Evolutionary conservation across 1,140 invertebrate species (phyloP).

Genomic region (Helicoverpa armigera): DNA sequence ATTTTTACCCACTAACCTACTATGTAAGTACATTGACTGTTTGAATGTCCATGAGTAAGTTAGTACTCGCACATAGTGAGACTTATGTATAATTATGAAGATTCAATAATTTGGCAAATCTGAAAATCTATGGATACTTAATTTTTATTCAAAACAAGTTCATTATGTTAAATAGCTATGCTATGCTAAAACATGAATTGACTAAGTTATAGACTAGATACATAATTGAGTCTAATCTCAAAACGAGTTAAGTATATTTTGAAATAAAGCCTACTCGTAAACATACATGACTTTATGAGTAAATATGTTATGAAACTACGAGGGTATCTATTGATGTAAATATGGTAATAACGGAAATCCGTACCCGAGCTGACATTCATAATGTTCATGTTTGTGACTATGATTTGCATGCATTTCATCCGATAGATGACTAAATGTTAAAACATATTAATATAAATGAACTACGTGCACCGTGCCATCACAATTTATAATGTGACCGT

Average conservation of each 20-base stretch:
- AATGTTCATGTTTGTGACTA: constrained; percentile 25
- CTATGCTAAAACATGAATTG: constrained; percentile 73
- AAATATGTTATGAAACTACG: constrained; percentile 38
- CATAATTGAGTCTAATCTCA: constrained; percentile 44
- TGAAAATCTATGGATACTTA: constrained; percentile 47
- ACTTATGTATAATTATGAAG: constrained; percentile 11
- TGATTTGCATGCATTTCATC: constrained; percentile 28
- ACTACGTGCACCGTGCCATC: constrained; percentile 80
- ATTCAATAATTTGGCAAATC: constrained; percentile 59
- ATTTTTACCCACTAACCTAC: constrained; percentile 43
- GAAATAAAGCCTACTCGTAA: constrained; percentile 31
- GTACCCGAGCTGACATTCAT: constrained; percentile 18
- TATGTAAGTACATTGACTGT: constrained; percentile 20
- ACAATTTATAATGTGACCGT: constrained; percentile 68
- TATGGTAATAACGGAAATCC: constrained; percentile 36
- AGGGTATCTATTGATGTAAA: constrained; percentile 20
- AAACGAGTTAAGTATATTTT: constrained; percentile 21
- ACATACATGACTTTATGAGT: constrained; percentile 11
- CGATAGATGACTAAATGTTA: constrained; percentile 11
- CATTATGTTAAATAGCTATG: constrained; percentile 68
- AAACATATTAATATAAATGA: constrained; percentile 50
- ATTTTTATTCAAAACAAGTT: constrained; percentile 38
- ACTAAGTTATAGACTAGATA: constrained; percentile 64
- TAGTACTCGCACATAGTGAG: background rate
- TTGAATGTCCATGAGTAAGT: background rate